Conservation (phyloP, 2,797 vertebrate genomes). For the Luscinia megarhynchos region DNA sequence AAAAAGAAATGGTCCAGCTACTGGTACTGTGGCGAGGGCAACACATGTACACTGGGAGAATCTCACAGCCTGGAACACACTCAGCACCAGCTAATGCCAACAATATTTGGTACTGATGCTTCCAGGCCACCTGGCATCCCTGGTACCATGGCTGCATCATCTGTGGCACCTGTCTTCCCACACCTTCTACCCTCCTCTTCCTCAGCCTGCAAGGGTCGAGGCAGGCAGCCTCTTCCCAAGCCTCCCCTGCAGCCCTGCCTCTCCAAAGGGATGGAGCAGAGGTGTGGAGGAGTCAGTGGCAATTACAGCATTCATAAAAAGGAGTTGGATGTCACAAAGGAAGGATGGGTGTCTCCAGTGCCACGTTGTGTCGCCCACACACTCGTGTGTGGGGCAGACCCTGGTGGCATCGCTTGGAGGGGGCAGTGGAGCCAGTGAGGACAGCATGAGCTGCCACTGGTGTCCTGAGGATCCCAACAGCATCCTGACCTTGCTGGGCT, state of each 20-base stretch:
- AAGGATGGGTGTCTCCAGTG: background rate
- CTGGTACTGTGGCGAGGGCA: background rate
- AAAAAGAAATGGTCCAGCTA: background rate
- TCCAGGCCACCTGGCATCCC: background rate
- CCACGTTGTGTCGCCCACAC: background rate
- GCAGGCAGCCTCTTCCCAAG: background rate
- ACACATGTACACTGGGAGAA: rapidly evolving
- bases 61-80: background rate
- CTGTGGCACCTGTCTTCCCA: background rate
- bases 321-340: background rate
- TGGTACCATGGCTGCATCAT: background rate
- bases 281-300: background rate
- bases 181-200: background rate
- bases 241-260: background rate
- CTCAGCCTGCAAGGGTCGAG: background rate
- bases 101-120: background rate
- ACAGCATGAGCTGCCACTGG: background rate
- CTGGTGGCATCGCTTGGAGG: rapidly evolving
- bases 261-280: background rate
- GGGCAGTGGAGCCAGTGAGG: background rate
- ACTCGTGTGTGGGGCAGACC: background rate
- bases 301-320: background rate
- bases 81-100: background rate
- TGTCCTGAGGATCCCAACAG: background rate
- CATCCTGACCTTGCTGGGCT: background rate